Percentiles rank a stretch among this genome's conserved stretches.
These are phyloP conservation scores for Linepithema humile DNA, from an alignment of 1,140 invertebrate genomes.

Conservation along the genomic window DNA sequence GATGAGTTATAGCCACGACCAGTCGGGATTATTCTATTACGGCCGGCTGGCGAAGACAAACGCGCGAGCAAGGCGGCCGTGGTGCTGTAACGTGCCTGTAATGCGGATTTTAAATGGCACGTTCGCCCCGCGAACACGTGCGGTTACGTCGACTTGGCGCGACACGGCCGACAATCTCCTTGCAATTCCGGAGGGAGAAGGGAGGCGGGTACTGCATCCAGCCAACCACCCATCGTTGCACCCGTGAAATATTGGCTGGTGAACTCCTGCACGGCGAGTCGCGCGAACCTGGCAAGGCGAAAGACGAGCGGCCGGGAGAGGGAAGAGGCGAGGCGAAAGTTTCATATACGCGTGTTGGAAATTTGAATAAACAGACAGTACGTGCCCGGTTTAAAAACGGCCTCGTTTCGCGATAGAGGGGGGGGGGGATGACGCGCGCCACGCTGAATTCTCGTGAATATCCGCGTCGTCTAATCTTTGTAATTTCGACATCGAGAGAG, in stretches of 20 bases:
- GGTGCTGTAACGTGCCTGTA: background rate
- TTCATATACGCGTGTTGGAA: slow-evolving; percentile 28
- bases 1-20: slow-evolving; percentile 34
- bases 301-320: background rate
- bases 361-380: slow-evolving; percentile 64
- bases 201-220: slow-evolving; percentile 26
- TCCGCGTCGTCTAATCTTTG: slow-evolving; percentile 29
- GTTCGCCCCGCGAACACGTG: slow-evolving; percentile 38
- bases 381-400: slow-evolving; percentile 62
- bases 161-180: slow-evolving; percentile 29
- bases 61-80: slow-evolving; percentile 23
- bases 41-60: slow-evolving; percentile 33
- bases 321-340: background rate
- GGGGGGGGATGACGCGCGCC: background rate
- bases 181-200: slow-evolving; percentile 47
- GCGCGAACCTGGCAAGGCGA: background rate
- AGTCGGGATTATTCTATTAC: slow-evolving; percentile 44
- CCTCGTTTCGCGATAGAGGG: slow-evolving; percentile 21
- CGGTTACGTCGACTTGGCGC: slow-evolving; percentile 34
- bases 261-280: slow-evolving; percentile 36
- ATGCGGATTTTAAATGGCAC: slow-evolving; percentile 42
- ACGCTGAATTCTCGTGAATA: background rate
- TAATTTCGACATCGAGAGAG: slow-evolving; percentile 23
- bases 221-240: background rate
- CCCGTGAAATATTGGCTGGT: slow-evolving; percentile 59